Evolutionary conservation across 2,888 invertebrate species (phyloP).

Genomic region (Polymixis flavicincta): DNA sequence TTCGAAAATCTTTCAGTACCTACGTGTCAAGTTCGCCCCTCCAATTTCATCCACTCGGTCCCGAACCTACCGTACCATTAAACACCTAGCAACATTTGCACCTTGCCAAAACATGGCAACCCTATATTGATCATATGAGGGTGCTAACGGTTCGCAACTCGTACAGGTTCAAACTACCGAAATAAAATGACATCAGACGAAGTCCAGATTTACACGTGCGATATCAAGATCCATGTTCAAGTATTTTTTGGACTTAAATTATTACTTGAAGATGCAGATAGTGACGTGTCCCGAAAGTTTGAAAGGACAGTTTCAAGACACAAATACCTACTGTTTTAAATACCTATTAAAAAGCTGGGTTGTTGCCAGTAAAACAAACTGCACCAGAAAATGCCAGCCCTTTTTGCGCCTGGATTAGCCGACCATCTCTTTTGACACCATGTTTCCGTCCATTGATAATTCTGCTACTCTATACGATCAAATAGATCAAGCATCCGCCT

Average conservation of each 20-base stretch:
- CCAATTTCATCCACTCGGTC: neutral
- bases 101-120: conserved; percentile 50
- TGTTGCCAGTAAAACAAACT: neutral
- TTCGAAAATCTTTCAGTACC: neutral
- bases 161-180: conserved; percentile 35
- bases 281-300: neutral
- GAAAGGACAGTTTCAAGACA: neutral
- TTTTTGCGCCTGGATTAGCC: too few species aligned
- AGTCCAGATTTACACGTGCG: conserved; percentile 36
- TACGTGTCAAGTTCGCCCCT: neutral
- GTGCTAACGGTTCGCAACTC: conserved; percentile 43
- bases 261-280: conserved; percentile 23
- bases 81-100: conserved; percentile 26
- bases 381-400: too few species aligned
- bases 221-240: conserved; percentile 37
- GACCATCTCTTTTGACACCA: too few species aligned
- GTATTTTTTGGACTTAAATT: conserved; percentile 5
- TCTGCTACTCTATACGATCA: conserved; percentile 6
- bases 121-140: conserved; percentile 52
- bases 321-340: too few species aligned
- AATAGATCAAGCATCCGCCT: neutral
- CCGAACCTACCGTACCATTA: neutral
- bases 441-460: conserved; percentile 8
- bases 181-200: conserved; percentile 62
- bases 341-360: too few species aligned